Evolutionary conservation across 2,113 vertebrate species (phyloP).

Genomic region (Holacanthus passer): DNA sequence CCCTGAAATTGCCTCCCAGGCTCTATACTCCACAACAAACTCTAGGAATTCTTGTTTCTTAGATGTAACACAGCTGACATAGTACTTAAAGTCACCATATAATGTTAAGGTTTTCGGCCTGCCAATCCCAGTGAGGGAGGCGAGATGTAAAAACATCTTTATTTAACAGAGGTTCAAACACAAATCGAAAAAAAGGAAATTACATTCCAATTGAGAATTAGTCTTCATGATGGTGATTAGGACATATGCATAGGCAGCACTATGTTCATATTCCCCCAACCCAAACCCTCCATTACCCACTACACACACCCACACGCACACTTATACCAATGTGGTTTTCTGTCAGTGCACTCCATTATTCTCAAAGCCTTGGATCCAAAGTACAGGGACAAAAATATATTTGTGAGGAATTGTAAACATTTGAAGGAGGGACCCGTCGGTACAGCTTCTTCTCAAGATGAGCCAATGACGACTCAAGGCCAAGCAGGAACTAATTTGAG

Average conservation of each 20-base stretch:
- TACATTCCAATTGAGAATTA: not conserved
- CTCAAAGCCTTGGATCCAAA: slow-evolving; percentile 24
- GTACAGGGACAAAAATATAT: slow-evolving; percentile 43
- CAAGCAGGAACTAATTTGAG: slow-evolving; percentile 35
- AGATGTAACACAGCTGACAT: too few species aligned
- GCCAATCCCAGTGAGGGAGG: too few species aligned
- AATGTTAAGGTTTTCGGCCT: too few species aligned
- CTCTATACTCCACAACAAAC: too few species aligned
- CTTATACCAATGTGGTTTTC: not conserved
- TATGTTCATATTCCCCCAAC: not conserved
- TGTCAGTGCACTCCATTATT: slow-evolving; percentile 1
- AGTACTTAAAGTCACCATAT: too few species aligned
- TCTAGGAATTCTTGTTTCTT: too few species aligned
- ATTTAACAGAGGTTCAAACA: not conserved
- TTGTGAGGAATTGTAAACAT: slow-evolving; percentile 33
- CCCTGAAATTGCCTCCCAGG: too few species aligned
- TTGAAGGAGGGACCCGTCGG: not conserved
- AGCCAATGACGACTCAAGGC: slow-evolving; percentile 6
- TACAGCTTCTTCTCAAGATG: slow-evolving; percentile 8
- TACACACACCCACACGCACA: not conserved
- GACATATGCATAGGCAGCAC: not conserved
- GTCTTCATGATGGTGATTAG: not conserved
- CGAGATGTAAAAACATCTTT: too few species aligned
- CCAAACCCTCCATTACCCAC: not conserved
- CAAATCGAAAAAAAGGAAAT: not conserved